A percentile compares a stretch with the other conserved stretches of the same genome.
Conservation (phyloP, 2,113 vertebrate species). For the Ophthalmolycus amberensis region DNA sequence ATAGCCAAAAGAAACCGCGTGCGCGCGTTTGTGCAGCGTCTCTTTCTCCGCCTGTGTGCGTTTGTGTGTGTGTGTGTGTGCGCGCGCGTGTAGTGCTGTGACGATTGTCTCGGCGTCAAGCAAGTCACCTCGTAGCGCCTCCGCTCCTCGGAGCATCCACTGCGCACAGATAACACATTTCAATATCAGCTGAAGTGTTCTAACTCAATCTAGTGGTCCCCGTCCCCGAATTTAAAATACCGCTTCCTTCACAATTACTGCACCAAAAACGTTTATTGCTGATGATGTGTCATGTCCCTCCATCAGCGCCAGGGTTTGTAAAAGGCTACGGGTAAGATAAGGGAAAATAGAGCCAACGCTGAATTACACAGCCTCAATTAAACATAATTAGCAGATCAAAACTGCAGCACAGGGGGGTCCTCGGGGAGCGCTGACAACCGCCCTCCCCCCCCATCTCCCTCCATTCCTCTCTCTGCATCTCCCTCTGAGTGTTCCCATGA, state of each 20-base stretch:
- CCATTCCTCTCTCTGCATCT: slow-evolving; percentile 21
- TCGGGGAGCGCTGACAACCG: slow-evolving; percentile 53
- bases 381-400: slow-evolving; percentile 76
- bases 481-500: slow-evolving; percentile 62
- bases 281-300: slow-evolving; percentile 50
- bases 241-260: slow-evolving; percentile 28
- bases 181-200: slow-evolving; percentile 62
- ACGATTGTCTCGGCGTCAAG: slow-evolving; percentile 61
- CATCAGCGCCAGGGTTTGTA: slow-evolving; percentile 45
- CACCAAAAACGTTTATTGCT: slow-evolving; percentile 28
- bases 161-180: slow-evolving; percentile 62
- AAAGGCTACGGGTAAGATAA: slow-evolving; percentile 53
- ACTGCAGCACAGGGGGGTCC: slow-evolving; percentile 65
- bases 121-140: slow-evolving; percentile 53
- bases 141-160: slow-evolving; percentile 42
- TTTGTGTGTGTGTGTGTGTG: neutral
- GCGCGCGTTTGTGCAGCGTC: slow-evolving; percentile 18
- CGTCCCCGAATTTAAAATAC: slow-evolving; percentile 30
- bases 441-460: neutral
- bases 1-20: slow-evolving; percentile 40
- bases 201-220: slow-evolving; percentile 32
- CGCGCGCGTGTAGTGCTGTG: slow-evolving; percentile 17
- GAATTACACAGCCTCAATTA: slow-evolving; percentile 74
- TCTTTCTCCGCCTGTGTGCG: neutral
- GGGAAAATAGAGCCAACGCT: slow-evolving; percentile 41